A percentile compares a stretch with the other conserved stretches of the same genome.
phyloP scores from a whole-genome alignment of 2,113 vertebrate species.

The Steatornis caripensis region DNA sequence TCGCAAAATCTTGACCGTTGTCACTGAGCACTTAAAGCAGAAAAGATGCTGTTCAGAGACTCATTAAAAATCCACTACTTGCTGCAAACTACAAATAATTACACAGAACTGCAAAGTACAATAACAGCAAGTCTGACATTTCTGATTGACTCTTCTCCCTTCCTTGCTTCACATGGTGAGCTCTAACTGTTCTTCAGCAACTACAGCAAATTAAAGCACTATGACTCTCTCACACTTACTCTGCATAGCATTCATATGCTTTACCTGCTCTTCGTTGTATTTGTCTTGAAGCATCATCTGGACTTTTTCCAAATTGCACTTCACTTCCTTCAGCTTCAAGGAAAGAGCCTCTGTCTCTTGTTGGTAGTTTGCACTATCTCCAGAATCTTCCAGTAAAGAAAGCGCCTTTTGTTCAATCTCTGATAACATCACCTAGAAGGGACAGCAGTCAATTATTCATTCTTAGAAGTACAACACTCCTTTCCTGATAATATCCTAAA shows the following conservation, averaged over 20 bases:
- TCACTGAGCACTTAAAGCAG: neutral
- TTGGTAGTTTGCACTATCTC: conserved; percentile 55
- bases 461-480: neutral
- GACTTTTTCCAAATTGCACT: conserved; percentile 81
- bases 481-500: neutral
- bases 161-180: neutral
- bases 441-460: conserved; percentile 19
- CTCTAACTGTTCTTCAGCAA: neutral
- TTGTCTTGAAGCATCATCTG: conserved; percentile 83
- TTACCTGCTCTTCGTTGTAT: conserved; percentile 73
- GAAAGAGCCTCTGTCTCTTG: conserved; percentile 77
- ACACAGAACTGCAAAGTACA: neutral
- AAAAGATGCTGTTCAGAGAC: neutral
- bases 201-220: neutral
- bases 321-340: conserved; percentile 82
- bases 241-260: neutral
- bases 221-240: neutral
- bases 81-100: neutral
- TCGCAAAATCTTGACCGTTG: neutral
- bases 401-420: conserved; percentile 87
- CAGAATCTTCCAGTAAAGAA: conserved; percentile 64
- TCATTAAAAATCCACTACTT: neutral
- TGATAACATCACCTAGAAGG: conserved; percentile 80
- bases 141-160: neutral
- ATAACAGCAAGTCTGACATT: neutral